A percentile compares a stretch with the other conserved stretches of the same genome.
These are phyloP conservation scores for Danionella cerebrum DNA, from an alignment of 2,113 vertebrate species.

Conservation along the genomic window DNA sequence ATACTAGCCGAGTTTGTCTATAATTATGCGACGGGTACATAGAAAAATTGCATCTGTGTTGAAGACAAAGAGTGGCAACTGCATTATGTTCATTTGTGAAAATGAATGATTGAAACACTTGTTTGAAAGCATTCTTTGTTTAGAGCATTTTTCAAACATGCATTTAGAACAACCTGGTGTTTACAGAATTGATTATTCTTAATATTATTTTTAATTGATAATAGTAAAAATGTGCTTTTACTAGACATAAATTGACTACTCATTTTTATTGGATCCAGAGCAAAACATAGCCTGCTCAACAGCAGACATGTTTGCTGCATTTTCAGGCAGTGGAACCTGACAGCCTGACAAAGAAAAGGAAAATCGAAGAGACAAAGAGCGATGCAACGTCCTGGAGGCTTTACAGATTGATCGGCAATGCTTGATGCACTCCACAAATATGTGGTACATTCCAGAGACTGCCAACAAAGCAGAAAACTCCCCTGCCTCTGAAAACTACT, in stretches of 20 bases:
- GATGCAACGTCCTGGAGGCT: not conserved
- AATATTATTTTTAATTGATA: not conserved
- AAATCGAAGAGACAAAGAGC: conserved; percentile 4
- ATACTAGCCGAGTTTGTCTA: too few species aligned
- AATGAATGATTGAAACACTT: too few species aligned
- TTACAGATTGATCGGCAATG: conserved; percentile 6
- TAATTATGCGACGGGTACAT: too few species aligned
- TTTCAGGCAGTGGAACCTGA: not conserved
- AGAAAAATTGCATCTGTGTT: too few species aligned
- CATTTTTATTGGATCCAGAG: not conserved
- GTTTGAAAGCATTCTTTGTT: too few species aligned
- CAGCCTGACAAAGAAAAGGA: not conserved
- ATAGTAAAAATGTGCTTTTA: too few species aligned
- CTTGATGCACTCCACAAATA: conserved; percentile 9
- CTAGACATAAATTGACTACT: not conserved
- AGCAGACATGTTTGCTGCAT: not conserved
- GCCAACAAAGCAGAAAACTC: not conserved
- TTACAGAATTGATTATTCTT: not conserved
- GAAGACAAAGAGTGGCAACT: too few species aligned
- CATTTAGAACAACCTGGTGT: too few species aligned
- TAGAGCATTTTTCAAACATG: too few species aligned
- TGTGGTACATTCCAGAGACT: not conserved
- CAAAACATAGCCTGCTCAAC: not conserved
- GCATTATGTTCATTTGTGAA: too few species aligned
- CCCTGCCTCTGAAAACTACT: conserved; percentile 9